Evolutionary conservation across 2,888 invertebrate genomes (phyloP).

Genomic region (Halictus ligatus): DNA sequence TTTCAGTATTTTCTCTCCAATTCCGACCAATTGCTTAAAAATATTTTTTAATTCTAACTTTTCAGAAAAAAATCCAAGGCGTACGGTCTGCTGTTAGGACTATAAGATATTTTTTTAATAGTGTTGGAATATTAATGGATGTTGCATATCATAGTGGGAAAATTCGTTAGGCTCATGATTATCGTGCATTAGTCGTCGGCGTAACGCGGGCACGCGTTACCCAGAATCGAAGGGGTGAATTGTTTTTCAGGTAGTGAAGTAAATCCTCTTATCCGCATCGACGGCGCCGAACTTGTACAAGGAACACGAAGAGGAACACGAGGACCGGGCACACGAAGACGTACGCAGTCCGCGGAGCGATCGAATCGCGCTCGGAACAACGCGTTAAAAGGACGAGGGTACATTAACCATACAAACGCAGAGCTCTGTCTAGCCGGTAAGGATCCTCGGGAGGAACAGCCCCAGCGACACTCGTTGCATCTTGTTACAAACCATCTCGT

Average conservation of each 20-base stretch:
- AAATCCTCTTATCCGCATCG: constrained; percentile 64
- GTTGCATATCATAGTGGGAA: background rate
- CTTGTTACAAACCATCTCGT: constrained; percentile 45
- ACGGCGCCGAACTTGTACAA: constrained; percentile 57
- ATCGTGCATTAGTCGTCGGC: constrained; percentile 22
- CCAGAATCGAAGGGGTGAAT: constrained; percentile 35
- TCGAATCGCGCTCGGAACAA: constrained; percentile 72
- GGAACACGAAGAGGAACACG: constrained; percentile 67
- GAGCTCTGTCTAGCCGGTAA: constrained; percentile 59
- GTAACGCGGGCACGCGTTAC: constrained; percentile 45
- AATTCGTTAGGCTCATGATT: constrained; percentile 7
- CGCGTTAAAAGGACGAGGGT: constrained; percentile 72
- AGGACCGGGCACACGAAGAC: constrained; percentile 65
- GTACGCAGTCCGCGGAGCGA: constrained; percentile 60
- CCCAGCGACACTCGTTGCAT: constrained; percentile 55
- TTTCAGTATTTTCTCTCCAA: no score
- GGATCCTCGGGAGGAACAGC: constrained; percentile 52
- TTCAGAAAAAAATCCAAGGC: no score
- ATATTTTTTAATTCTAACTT: no score
- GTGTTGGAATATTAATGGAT: no score
- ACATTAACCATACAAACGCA: constrained; percentile 64
- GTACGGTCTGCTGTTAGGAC: no score
- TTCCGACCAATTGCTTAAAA: no score
- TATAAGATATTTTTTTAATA: no score
- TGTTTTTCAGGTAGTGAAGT: constrained; percentile 37